Conservation (phyloP, 1,140 invertebrate species). For the Caerostris extrusa region DNA sequence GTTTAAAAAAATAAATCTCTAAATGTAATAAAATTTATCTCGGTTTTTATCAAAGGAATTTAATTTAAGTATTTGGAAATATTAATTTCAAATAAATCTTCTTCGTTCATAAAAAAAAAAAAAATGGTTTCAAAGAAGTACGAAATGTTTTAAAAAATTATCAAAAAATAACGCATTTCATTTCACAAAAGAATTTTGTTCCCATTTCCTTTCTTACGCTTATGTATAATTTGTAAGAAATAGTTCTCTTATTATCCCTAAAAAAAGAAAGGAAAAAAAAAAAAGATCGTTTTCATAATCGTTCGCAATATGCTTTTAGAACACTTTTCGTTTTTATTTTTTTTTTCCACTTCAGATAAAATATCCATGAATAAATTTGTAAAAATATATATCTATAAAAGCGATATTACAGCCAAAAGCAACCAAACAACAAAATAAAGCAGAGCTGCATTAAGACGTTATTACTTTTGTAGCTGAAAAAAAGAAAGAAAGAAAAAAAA, state of each 20-base stretch:
- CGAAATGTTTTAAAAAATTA: not conserved
- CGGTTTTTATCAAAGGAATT: too few relatives aligned
- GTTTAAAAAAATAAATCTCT: too few relatives aligned
- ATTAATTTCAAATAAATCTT: not conserved
- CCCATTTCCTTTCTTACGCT: not conserved
- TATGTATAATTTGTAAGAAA: constrained; percentile 59
- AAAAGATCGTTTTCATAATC: constrained; percentile 53
- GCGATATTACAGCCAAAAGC: not conserved
- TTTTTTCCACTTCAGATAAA: constrained; percentile 63
- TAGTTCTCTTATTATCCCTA: constrained; percentile 34
- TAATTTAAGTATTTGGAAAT: not conserved
- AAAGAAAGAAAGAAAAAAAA: constrained; percentile 29
- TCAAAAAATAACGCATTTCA: not conserved
- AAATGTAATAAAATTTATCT: too few relatives aligned
- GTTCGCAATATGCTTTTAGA: constrained; percentile 56
- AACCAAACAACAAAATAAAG: constrained; percentile 56
- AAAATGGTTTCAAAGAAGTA: not conserved
- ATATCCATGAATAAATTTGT: constrained; percentile 74
- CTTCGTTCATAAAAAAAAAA: not conserved
- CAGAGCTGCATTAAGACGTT: constrained; percentile 71
- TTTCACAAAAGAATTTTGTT: not conserved
- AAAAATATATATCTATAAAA: not conserved
- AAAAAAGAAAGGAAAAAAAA: not conserved
- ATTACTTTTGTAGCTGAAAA: constrained; percentile 61
- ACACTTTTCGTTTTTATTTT: constrained; percentile 45